Conservation (phyloP, 2,113 vertebrate genomes). For the Thermophis baileyi region DNA sequence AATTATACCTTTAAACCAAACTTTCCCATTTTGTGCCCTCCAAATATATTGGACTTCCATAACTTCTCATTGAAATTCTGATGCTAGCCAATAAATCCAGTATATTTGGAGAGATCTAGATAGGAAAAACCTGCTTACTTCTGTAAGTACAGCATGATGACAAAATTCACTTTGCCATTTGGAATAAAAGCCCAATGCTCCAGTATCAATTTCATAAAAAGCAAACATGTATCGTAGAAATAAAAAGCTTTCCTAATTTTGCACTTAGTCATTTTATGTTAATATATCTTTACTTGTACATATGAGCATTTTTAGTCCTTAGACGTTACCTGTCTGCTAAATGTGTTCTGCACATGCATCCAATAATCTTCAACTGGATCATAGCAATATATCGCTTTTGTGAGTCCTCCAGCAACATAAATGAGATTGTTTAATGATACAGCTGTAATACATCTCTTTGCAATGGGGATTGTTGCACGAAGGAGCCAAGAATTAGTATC, state of each 20-base stretch:
- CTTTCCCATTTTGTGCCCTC: not conserved
- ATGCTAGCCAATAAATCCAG: not conserved
- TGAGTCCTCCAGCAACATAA: conserved; percentile 95
- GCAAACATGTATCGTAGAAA: not conserved
- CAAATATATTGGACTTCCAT: not conserved
- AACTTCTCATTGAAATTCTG: not conserved
- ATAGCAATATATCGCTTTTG: conserved; percentile 95
- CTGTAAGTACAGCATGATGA: not conserved
- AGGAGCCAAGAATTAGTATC: conserved; percentile 88
- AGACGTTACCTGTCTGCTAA: conserved; percentile 87
- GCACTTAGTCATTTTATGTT: not conserved
- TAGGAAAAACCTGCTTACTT: not conserved
- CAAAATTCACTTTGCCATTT: not conserved
- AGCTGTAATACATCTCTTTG: conserved; percentile 94
- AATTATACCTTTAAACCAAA: not conserved
- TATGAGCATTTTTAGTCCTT: not conserved
- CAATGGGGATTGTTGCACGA: conserved; percentile 94
- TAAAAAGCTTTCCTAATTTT: not conserved
- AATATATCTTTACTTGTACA: not conserved
- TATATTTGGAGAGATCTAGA: not conserved
- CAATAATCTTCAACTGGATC: conserved; percentile 96
- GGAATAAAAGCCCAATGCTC: not conserved
- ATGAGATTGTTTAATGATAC: conserved; percentile 94
- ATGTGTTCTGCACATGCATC: conserved; percentile 96
- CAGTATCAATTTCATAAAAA: not conserved